Evolutionary conservation across 2,888 invertebrate genomes (phyloP), one percentile per base, ranked within the genome.

Genomic region (Caenorhabditis plicata): DNA sequence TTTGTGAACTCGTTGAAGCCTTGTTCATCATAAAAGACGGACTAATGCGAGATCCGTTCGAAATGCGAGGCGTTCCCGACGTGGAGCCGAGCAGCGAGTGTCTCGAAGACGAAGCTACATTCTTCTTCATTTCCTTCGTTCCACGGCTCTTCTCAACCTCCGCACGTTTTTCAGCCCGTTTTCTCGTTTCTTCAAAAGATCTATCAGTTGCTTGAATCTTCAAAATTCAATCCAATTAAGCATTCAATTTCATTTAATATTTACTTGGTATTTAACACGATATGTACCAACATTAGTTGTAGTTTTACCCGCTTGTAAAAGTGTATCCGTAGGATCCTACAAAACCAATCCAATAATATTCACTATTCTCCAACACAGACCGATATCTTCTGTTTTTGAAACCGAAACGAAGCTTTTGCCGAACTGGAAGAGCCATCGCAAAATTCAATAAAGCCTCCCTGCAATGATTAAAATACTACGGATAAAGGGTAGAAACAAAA

Each of bases 171-270:
- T 74, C 69, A 22, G 75, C 68, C 45, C 68, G 69, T 38, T 73
- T 74, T 42, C 66, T 62, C 31, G 75, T 74, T 43, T 77, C 76
- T 33, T 71, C 70, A 40, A 77, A 75, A 23, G 76, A 68, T 41
- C 63, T 64, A 31, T 77, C 74, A 9, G 77, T 77, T 5, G 77
- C 76, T 64, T 72, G 69, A 22, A 72, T 57, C 65, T 71, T 38
- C 22, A 64, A 52, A 42, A 13, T 36, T 13, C 8, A n/a, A 19
- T 46, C 35, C 27, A 22, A 11, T 17, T 27, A 15, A 4, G 3
- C 27, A 7, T 27, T 15, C 36, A 9, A 8, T 40, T 40, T 40
- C 22, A 11, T 11, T 22, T 25, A 11, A 13, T 19, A 11, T 9
- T 9, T 32, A 57, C 49, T 46, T 61, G 60, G 35, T 61, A 61